Conservation (phyloP, 2,888 invertebrate species). For the Drosophila pseudotalamancana region DNA sequence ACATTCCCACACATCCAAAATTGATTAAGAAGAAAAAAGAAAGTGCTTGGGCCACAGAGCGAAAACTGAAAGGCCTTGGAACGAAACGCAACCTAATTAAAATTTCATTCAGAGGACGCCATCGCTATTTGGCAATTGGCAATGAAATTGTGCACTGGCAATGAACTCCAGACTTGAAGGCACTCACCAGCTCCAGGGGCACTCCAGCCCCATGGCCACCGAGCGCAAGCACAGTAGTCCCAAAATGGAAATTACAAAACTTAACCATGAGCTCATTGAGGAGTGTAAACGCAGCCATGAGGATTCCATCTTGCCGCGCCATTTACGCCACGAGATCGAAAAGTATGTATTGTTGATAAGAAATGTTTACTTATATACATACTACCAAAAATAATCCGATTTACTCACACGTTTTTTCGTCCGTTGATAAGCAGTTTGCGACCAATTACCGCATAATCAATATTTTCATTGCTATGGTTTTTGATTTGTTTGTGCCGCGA, state of each 20-base stretch:
- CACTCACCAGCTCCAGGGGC: slow-evolving; percentile 48
- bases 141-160: slow-evolving; percentile 66
- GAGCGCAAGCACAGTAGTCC: slow-evolving; percentile 64
- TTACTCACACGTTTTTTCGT: slow-evolving; percentile 12
- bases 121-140: slow-evolving; percentile 41
- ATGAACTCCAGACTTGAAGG: slow-evolving; percentile 69
- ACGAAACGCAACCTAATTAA: slow-evolving; percentile 50
- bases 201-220: slow-evolving; percentile 60
- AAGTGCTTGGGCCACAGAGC: slow-evolving; percentile 49
- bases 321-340: slow-evolving; percentile 81
- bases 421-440: slow-evolving; percentile 34
- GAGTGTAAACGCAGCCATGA: slow-evolving; percentile 82
- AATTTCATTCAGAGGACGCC: slow-evolving; percentile 17
- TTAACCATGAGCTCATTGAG: slow-evolving; percentile 81
- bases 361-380: slow-evolving; percentile 4
- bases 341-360: slow-evolving; percentile 65
- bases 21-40: slow-evolving; percentile 60
- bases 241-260: slow-evolving; percentile 78
- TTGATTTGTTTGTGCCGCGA: slow-evolving; percentile 18
- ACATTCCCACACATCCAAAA: slow-evolving; percentile 41
- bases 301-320: slow-evolving; percentile 77
- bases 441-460: slow-evolving; percentile 49
- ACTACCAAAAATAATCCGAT: slow-evolving; percentile 1
- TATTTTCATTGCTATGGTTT: slow-evolving; percentile 21
- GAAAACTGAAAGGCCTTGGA: slow-evolving; percentile 59